Conservation (phyloP, 2,888 invertebrate species). For the Leistus spinibarbis region DNA sequence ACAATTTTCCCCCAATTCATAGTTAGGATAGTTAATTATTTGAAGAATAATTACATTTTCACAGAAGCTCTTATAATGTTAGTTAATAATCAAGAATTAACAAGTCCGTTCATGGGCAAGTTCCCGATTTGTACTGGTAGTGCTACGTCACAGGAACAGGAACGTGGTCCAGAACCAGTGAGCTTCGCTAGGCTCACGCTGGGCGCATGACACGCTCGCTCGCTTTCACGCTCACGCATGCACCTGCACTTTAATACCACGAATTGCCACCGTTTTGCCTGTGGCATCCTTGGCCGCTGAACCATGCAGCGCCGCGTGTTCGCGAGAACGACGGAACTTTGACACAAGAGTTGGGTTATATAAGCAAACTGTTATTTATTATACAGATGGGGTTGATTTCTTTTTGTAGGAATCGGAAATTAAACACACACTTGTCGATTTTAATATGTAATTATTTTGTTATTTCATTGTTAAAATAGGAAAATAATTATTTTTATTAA, state of each 20-base stretch:
- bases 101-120: not conserved
- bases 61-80: not conserved
- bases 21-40: no score
- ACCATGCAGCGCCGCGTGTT: not conserved
- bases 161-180: not conserved
- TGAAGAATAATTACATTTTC: not conserved
- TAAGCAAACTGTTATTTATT: not conserved
- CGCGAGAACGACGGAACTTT: not conserved
- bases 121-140: not conserved
- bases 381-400: no score
- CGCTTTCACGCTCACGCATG: not conserved
- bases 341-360: not conserved
- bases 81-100: not conserved
- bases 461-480: no score
- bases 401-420: not conserved
- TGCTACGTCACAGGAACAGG: not conserved
- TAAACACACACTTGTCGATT: no score
- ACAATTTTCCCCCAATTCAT: no score
- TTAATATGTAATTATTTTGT: no score
- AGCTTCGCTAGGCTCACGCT: not conserved
- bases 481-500: no score
- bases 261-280: not conserved
- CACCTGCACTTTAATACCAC: not conserved
- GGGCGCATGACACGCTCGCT: not conserved
- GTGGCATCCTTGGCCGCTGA: not conserved